Base-by-base conservation (phyloP, 2,888 invertebrate genomes). In the Agrypnus murinus region DNA sequence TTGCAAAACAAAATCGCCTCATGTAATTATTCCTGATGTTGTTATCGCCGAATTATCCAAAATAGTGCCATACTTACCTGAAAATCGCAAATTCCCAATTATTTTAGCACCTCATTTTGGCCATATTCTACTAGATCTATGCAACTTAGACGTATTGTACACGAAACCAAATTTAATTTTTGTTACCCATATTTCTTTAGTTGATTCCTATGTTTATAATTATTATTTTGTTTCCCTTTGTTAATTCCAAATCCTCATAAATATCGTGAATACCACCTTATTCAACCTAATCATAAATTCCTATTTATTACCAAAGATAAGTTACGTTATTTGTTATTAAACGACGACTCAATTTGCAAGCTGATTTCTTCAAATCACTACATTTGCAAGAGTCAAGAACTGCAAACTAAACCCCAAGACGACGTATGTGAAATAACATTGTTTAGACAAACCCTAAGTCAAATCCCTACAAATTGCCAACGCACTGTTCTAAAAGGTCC, bases 1-100 rank as follows among this genome's bases (percentile, higher is more conserved):
- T 55, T 55, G 55, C 55, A 32, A 55, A 55, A 31, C 55, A 55
- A 34, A 32, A 32, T 55, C 32, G n/a, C 55, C 55, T 12, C 25
- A n/a, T 3, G 14, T 32, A 1, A 6, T 55, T n/a, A 34, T 7
- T 34, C 53, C 53, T 25, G 19, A 5, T 19, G 25, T 25, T 25
- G 6, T 40, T 7, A 40, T 40, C 3, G n/a, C 12, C 12, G 43
- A 43, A 43, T 14, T n/a, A 25, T 43, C 43, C 1, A 43, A 43
- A 43, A 14, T 14, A 3, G 6, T 7, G 12, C 14, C 7, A 4
- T 2, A 25, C 25, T 7, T 6, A 14, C 43, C 12, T 3, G 12
- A 2, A 12, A 12, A 43, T 14, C 10, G 14, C 1, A 12, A 10
- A 7, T 43, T 43, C 7, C 43, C n/a, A 12, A 4, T 43, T 4